phyloP scores from a whole-genome alignment of 2,797 vertebrate genomes.

The Centropyge bicolor region DNA sequence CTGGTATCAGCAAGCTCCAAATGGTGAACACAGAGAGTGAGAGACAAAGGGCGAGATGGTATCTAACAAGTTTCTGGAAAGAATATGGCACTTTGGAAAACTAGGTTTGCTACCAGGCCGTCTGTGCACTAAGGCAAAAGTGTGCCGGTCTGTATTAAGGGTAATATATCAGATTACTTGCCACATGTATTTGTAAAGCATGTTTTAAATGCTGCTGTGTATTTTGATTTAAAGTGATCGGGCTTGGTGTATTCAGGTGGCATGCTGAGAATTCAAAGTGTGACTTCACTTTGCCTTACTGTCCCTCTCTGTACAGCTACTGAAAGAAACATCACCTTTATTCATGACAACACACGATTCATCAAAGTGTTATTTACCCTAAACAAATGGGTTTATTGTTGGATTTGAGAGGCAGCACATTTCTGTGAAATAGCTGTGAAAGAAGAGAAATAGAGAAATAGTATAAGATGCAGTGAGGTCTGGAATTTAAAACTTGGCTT shows the following conservation, averaged over 20 bases:
- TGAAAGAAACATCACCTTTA: neutral
- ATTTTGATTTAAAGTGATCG: slow-evolving; percentile 33
- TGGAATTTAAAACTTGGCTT: slow-evolving; percentile 46
- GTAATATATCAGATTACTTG: slow-evolving; percentile 17
- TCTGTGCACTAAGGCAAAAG: too few species aligned
- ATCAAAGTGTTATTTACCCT: slow-evolving; percentile 24
- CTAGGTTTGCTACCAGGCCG: too few species aligned
- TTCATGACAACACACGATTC: slow-evolving; percentile 6
- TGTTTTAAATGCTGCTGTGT: slow-evolving; percentile 26
- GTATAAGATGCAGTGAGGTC: neutral
- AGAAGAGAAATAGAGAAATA: neutral
- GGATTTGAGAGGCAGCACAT: slow-evolving; percentile 1
- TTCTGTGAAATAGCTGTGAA: slow-evolving; percentile 14
- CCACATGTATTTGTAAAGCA: slow-evolving; percentile 21
- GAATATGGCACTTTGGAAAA: too few species aligned
- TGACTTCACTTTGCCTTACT: slow-evolving; percentile 2
- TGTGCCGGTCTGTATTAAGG: too few species aligned
- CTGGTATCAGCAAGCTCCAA: too few species aligned
- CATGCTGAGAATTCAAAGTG: neutral
- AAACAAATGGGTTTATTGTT: slow-evolving; percentile 5
- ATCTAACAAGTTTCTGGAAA: too few species aligned
- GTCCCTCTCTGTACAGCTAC: neutral
- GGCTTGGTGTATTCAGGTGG: slow-evolving; percentile 1
- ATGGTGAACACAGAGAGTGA: too few species aligned
- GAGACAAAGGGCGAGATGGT: too few species aligned